These are phyloP conservation scores for Coleophora deauratella DNA, from an alignment of 2,888 invertebrate genomes.

Conservation along the genomic window DNA sequence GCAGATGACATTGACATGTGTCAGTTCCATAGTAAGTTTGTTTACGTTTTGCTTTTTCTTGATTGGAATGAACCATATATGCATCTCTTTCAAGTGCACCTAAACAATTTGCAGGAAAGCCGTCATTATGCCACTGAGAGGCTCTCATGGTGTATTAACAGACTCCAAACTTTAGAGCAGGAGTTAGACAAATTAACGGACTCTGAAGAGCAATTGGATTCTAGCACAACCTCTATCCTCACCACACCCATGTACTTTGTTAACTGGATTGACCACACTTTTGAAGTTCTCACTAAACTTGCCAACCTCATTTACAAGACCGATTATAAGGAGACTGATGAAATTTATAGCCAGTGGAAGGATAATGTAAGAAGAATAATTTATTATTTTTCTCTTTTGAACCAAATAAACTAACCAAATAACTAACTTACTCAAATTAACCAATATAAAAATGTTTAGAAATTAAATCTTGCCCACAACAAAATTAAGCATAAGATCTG, in stretches of 20 bases:
- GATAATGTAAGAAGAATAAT: slow-evolving; percentile 32
- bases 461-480: too few relatives aligned
- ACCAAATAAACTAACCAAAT: too few relatives aligned
- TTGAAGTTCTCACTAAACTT: slow-evolving; percentile 50
- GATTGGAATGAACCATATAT: too few relatives aligned
- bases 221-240: slow-evolving; percentile 33
- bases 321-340: slow-evolving; percentile 35
- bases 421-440: neutral
- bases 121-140: slow-evolving; percentile 50
- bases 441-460: neutral
- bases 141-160: slow-evolving; percentile 52
- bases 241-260: slow-evolving; percentile 57
- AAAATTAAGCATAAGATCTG: too few relatives aligned
- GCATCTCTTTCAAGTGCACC: too few relatives aligned
- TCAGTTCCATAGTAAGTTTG: too few relatives aligned
- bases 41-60: too few relatives aligned
- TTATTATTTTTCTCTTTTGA: neutral
- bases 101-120: slow-evolving; percentile 48
- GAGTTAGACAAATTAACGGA: slow-evolving; percentile 25
- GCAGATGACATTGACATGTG: too few relatives aligned
- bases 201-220: slow-evolving; percentile 20
- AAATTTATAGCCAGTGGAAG: slow-evolving; percentile 39
- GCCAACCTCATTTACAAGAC: slow-evolving; percentile 41
- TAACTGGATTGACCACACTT: slow-evolving; percentile 66
- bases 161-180: slow-evolving; percentile 29